A percentile compares a stretch with the other conserved stretches of the same genome.
phyloP scores from a whole-genome alignment of 2,113 vertebrate genomes.

The Xiphorhynchus elegans region DNA sequence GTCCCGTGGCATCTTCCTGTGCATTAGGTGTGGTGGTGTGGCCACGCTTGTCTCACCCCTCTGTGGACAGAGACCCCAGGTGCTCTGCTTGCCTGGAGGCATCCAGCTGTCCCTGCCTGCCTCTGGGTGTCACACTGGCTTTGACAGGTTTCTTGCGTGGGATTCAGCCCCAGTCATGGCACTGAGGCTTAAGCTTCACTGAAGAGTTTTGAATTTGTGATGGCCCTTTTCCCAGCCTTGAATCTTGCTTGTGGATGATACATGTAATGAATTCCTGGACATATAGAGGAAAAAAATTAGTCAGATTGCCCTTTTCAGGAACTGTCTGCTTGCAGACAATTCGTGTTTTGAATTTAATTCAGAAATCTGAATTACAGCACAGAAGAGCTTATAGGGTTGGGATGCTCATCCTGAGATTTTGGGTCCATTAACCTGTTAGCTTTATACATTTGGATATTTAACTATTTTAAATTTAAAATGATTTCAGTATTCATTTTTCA shows the following conservation, averaged over 20 bases:
- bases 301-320: not conserved
- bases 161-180: accelerated
- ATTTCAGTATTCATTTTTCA: not conserved
- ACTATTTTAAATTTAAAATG: not conserved
- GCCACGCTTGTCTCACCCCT: not conserved
- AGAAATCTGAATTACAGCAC: not conserved
- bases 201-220: not conserved
- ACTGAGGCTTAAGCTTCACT: accelerated
- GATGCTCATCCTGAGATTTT: not conserved
- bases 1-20: not conserved
- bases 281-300: not conserved
- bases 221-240: not conserved
- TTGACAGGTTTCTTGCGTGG: not conserved
- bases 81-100: not conserved
- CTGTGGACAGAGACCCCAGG: not conserved
- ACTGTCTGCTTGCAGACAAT: not conserved
- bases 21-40: not conserved
- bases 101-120: not conserved
- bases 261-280: not conserved
- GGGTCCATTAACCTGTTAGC: not conserved
- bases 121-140: not conserved
- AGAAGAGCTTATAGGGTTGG: not conserved
- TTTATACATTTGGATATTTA: not conserved
- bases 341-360: not conserved
- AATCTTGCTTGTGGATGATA: not conserved